Evolutionary conservation across 2,113 vertebrate genomes (phyloP), one percentile per base, ranked within the genome.

Genomic region (Triplophysa siluroides): DNA sequence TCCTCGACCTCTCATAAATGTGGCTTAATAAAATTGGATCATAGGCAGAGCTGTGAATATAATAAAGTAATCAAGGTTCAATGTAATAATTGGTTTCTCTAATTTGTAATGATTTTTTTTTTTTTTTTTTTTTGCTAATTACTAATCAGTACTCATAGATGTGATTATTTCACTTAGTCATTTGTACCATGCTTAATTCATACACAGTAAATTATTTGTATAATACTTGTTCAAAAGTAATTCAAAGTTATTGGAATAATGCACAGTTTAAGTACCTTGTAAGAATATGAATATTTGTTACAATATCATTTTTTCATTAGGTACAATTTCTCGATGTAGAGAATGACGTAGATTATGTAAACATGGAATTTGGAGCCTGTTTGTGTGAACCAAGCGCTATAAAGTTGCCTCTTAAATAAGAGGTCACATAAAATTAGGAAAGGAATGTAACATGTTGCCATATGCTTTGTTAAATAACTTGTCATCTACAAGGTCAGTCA

Each of bases 151-250:
- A 43, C 60, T 74, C 71, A 60, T 18, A 9, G 23, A 33, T 0
- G 1, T 43, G n/a, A 73, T 73, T 73, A 60, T 60, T 73, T 73
- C 33, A 33, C n/a, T 24, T 73, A 18, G n/a, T 60, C 70, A 73
- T 14, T 38, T 4, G n/a, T 41, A 60, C 11, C 38, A 6, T 56
- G 50, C 29, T 24, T 24, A 50, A 52, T 58, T 58, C 71, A 73
- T 12, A 41, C 21, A 12, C 19, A 58, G 41, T 60, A 23, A 0
- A 60, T 16, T 43, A 41, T 43, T 56, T 13, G 0, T n/a, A 70
- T 52, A 52, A 29, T 29, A 54, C 8, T n/a, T 70, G 45, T 52
- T 70, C 9, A 10, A n/a, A 70, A n/a, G 50, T 71, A 8, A 21
- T 52, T 18, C 13, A 52, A 52, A 16, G 50, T 52, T 18, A 7